Percentiles rank a stretch among this genome's conserved stretches.
These are phyloP conservation scores for Synanthedon formicaeformis DNA, from an alignment of 2,888 invertebrate genomes.

Conservation along the genomic window DNA sequence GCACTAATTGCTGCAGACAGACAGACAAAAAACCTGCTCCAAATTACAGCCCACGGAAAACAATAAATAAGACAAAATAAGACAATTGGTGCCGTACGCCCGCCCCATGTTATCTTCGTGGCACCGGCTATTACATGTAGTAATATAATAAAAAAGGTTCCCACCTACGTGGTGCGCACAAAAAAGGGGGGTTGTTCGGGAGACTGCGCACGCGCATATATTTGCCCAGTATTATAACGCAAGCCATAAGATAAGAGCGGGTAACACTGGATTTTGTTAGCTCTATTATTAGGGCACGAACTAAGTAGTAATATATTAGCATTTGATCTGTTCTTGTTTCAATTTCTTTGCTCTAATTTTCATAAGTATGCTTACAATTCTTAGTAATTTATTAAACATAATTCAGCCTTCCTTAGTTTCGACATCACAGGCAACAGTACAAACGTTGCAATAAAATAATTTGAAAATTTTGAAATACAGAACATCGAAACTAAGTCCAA, in stretches of 20 bases:
- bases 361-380: too few relatives aligned
- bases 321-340: too few relatives aligned
- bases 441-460: too few relatives aligned
- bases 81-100: conserved; percentile 18
- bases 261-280: not conserved
- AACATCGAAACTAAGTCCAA: too few relatives aligned
- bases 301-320: too few relatives aligned
- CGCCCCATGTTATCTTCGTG: conserved; percentile 20
- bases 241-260: conserved; percentile 2
- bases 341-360: too few relatives aligned
- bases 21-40: conserved; percentile 29
- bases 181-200: conserved; percentile 26
- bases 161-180: conserved; percentile 30
- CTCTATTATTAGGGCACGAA: too few relatives aligned
- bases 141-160: conserved; percentile 43
- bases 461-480: too few relatives aligned
- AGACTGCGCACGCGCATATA: conserved; percentile 28
- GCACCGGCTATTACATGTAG: conserved; percentile 33
- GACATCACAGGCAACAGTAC: too few relatives aligned
- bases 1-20: conserved; percentile 32
- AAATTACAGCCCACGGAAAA: conserved; percentile 31
- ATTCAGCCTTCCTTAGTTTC: too few relatives aligned
- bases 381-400: too few relatives aligned
- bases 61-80: conserved; percentile 34
- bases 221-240: conserved; percentile 7